Evolutionary conservation across 1,140 invertebrate species (phyloP).

Genomic region (Magallana gigas): DNA sequence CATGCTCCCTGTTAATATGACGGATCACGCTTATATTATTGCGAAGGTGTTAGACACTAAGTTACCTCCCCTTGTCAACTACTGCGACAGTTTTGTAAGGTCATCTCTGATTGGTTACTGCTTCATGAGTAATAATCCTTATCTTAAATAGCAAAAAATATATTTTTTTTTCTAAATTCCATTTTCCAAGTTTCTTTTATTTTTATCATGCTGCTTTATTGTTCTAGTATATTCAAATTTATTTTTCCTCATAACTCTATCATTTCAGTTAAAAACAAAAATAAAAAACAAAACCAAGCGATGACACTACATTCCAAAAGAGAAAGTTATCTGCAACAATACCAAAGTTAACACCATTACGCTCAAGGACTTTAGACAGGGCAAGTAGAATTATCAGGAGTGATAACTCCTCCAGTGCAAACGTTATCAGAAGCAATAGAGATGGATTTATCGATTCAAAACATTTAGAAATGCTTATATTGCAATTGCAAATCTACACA

Average conservation of each 20-base stretch:
- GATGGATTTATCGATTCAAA: not conserved
- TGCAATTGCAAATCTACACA: not conserved
- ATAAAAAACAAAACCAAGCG: too few relatives aligned
- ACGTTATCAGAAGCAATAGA: not conserved
- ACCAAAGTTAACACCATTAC: too few relatives aligned
- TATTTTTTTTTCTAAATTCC: too few relatives aligned
- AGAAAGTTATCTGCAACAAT: too few relatives aligned
- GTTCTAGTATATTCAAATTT: too few relatives aligned
- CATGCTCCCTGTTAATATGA: conserved; percentile 17
- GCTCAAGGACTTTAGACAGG: too few relatives aligned
- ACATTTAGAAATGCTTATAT: not conserved
- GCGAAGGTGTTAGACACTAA: not conserved
- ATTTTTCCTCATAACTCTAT: too few relatives aligned
- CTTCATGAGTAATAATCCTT: not conserved
- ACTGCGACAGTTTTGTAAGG: not conserved
- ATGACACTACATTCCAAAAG: too few relatives aligned
- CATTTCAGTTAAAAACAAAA: too few relatives aligned
- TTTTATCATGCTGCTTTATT: too few relatives aligned
- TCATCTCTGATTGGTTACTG: not conserved
- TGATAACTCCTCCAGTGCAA: not conserved
- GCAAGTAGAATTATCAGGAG: not conserved
- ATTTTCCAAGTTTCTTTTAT: too few relatives aligned
- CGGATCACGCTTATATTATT: conserved; percentile 8
- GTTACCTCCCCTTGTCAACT: conserved; percentile 25
- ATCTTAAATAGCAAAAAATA: too few relatives aligned